Evolutionary conservation across 2,113 vertebrate genomes (phyloP).

Genomic region (Perca schrenkii): DNA sequence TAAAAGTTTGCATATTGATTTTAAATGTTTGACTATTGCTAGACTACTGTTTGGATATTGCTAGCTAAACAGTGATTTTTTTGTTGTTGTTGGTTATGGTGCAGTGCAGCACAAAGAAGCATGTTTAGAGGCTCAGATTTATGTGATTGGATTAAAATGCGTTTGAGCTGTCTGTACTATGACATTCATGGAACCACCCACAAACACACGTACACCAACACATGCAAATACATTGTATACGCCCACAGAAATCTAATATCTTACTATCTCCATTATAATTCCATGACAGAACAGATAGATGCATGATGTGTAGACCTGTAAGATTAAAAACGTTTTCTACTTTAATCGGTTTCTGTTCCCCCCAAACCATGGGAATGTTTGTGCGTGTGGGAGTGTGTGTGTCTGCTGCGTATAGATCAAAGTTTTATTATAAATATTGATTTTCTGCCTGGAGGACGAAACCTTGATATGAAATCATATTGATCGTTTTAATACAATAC

Average conservation of each 20-base stretch:
- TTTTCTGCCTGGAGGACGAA: slow-evolving; percentile 77
- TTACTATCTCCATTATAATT: slow-evolving; percentile 8
- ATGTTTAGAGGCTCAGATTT: neutral
- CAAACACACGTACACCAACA: neutral
- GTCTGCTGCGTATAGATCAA: slow-evolving; percentile 21
- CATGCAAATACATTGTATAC: neutral
- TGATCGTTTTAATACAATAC: slow-evolving; percentile 79
- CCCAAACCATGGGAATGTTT: neutral
- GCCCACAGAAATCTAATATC: slow-evolving; percentile 1
- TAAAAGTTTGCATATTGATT: neutral
- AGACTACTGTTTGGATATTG: neutral
- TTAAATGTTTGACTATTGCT: neutral
- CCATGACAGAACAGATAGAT: neutral
- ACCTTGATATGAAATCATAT: slow-evolving; percentile 79
- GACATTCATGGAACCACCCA: neutral
- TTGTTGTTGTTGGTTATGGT: neutral
- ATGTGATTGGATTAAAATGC: slow-evolving; percentile 24
- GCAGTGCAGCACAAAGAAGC: neutral
- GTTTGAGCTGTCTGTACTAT: neutral
- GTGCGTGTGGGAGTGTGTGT: neutral
- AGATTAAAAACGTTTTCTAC: slow-evolving; percentile 29
- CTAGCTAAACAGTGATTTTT: neutral
- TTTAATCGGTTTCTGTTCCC: slow-evolving; percentile 27
- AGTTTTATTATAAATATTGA: slow-evolving; percentile 82
- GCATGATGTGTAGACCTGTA: neutral